A percentile compares a stretch with the other conserved stretches of the same genome.
Evolutionary conservation across 2,113 vertebrate genomes (phyloP).

Genomic region (Platysternon megacephalum): DNA sequence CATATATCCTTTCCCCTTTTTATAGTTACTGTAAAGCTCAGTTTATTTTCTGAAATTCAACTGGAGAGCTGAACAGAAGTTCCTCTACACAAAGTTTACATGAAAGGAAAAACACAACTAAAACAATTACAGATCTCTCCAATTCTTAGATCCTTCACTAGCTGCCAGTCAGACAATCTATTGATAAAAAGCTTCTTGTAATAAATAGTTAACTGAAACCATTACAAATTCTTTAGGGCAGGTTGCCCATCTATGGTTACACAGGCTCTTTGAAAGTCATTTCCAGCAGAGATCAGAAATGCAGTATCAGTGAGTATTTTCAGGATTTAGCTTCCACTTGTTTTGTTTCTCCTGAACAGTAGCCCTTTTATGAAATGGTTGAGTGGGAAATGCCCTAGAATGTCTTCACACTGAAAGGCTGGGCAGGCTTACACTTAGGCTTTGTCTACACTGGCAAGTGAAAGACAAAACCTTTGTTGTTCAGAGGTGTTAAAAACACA

Average conservation of each 20-base stretch:
- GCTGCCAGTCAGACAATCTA: not conserved
- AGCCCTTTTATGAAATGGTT: not conserved
- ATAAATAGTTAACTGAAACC: not conserved
- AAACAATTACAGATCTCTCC: not conserved
- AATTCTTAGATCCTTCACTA: not conserved
- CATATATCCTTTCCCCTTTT: not conserved
- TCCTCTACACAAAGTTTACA: fast-evolving
- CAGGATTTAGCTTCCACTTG: not conserved
- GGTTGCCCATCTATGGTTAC: not conserved
- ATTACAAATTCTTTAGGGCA: not conserved
- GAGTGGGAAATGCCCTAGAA: constrained; percentile 18
- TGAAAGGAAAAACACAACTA: not conserved
- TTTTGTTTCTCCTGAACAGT: constrained; percentile 10
- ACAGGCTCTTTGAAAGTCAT: not conserved
- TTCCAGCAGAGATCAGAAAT: constrained; percentile 5
- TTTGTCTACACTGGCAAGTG: too few species aligned
- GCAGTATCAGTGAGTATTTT: not conserved
- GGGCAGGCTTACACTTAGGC: not conserved
- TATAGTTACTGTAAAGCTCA: not conserved
- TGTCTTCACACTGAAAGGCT: not conserved
- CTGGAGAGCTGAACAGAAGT: not conserved
- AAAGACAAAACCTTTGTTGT: too few species aligned
- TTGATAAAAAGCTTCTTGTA: not conserved
- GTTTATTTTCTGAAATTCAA: not conserved
- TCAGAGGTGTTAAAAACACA: too few species aligned